Percentiles rank a stretch among this genome's conserved stretches.
phyloP scores from a whole-genome alignment of 2,888 invertebrate genomes.

The Alsophila aescularia region DNA sequence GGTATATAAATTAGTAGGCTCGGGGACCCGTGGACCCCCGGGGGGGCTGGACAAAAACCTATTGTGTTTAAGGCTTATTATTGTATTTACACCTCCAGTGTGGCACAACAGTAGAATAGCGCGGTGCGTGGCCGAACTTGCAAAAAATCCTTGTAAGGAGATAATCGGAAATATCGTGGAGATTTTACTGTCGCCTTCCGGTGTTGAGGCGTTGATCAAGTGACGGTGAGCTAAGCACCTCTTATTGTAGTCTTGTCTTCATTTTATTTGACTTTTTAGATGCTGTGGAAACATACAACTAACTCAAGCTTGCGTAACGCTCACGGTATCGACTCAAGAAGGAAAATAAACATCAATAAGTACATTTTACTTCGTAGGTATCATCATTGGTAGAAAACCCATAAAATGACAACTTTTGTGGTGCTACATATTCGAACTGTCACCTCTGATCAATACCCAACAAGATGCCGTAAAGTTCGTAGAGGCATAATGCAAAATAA shows the following conservation, averaged over 20 bases:
- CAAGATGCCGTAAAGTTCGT: background rate
- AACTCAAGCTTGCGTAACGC: too few species aligned
- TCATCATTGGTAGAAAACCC: background rate
- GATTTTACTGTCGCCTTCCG: slow-evolving; percentile 40
- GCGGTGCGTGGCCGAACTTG: slow-evolving; percentile 43
- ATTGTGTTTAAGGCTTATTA: slow-evolving; percentile 64
- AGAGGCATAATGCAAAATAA: slow-evolving; percentile 14
- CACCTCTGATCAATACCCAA: slow-evolving; percentile 4
- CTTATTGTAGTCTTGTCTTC: background rate
- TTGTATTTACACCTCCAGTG: slow-evolving; percentile 70
- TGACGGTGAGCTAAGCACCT: background rate
- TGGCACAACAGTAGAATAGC: slow-evolving; percentile 44
- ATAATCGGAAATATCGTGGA: slow-evolving; percentile 47
- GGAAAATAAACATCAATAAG: too few species aligned
- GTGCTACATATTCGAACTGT: background rate
- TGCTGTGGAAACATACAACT: too few species aligned
- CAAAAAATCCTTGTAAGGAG: slow-evolving; percentile 47
- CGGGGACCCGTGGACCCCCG: slow-evolving; percentile 43
- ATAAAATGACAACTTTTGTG: background rate
- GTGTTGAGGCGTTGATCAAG: background rate
- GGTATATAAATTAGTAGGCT: slow-evolving; percentile 61
- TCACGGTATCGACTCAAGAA: too few species aligned
- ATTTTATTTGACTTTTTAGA: too few species aligned
- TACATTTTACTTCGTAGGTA: too few species aligned
- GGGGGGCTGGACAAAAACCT: slow-evolving; percentile 47